Base-by-base conservation (phyloP, 2,888 invertebrate species). In the Drosophila neutralis region DNA sequence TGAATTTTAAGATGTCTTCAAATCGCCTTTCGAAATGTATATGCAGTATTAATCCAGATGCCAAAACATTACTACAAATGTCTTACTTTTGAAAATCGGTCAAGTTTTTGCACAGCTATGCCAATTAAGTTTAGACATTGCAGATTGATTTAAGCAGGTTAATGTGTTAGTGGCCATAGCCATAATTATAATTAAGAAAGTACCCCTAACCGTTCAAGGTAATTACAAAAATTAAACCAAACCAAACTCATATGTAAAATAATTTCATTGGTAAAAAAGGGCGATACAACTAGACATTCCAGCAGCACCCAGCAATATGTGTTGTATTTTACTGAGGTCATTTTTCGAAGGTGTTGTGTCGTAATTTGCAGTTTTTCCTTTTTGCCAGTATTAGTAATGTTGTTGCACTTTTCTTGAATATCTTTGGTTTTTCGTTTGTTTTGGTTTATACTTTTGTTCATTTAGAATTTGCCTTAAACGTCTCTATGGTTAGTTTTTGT, bases 401-500 rank as follows among this genome's bases (percentile, higher is more conserved):
- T 88, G 70, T 75, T 82, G 56, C 56, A 27, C 56, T 78, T 80
- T 83, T 63, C 78, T 82, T 73, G 78, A 78, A 81, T 87, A 70
- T 69, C 76, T 70, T 82, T 85, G 79, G 81, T 69, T 74, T 74
- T 73, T 78, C 78, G 58, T 78, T 80, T 61, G 61, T 65, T 56
- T 71, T 62, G 72, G 62, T 70, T 70, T 72, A 76, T 83, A 78
- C 76, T 75, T 80, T 89, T 88, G 86, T 81, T 87, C 82, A 79
- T 87, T 91, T 90, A 83, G 85, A 89, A 87, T 91, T 91, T 82
- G 90, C 90, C 90, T 85, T 89, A 90, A 90, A 91, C 82, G 78
- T 91, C 89, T 91, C 91, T 91, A 90, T 90, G 91, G 91, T 83
- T 90, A 82, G 83, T 90, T 91, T 89, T 90, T 80, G 83, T 82